Percentiles rank a stretch among this genome's conserved stretches.
Evolutionary conservation across 2,888 invertebrate genomes (phyloP).

Genomic region (Hypercompe scribonia): DNA sequence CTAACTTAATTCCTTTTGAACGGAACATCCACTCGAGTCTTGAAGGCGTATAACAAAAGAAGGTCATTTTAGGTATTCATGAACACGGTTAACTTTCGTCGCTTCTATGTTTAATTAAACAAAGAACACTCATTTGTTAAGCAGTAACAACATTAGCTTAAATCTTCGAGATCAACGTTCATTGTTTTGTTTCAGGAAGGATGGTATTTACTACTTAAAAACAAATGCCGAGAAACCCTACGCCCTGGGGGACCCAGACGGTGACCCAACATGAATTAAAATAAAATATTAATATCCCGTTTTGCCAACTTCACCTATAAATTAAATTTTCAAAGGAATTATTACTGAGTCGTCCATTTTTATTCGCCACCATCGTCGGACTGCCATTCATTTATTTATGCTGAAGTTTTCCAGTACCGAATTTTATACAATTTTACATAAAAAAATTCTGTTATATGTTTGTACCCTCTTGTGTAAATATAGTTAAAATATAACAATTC

Average conservation of each 20-base stretch:
- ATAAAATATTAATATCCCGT: constrained; percentile 67
- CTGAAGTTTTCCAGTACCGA: constrained; percentile 16
- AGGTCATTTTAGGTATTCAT: constrained; percentile 63
- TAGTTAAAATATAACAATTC: background rate
- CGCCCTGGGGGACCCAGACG: constrained; percentile 74
- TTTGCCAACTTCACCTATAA: constrained; percentile 71
- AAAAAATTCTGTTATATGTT: background rate
- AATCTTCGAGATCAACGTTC: constrained; percentile 67
- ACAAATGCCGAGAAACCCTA: constrained; percentile 84
- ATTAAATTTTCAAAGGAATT: constrained; percentile 72
- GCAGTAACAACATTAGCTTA: constrained; percentile 66
- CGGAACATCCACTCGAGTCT: constrained; percentile 34
- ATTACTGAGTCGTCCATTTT: constrained; percentile 57
- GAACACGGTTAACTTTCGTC: constrained; percentile 63
- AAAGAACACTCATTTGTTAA: constrained; percentile 69
- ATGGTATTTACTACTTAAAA: constrained; percentile 85
- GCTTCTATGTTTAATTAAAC: constrained; percentile 69
- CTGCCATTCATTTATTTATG: constrained; percentile 47
- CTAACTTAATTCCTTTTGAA: constrained; percentile 19
- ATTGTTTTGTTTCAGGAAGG: constrained; percentile 82
- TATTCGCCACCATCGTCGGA: constrained; percentile 48
- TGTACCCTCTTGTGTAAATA: background rate
- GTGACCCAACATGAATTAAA: constrained; percentile 53
- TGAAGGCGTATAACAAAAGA: constrained; percentile 56
- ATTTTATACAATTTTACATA: constrained; percentile 28